Evolutionary conservation across 2,797 vertebrate species (phyloP).

Genomic region (Calcarius lapponicus): DNA sequence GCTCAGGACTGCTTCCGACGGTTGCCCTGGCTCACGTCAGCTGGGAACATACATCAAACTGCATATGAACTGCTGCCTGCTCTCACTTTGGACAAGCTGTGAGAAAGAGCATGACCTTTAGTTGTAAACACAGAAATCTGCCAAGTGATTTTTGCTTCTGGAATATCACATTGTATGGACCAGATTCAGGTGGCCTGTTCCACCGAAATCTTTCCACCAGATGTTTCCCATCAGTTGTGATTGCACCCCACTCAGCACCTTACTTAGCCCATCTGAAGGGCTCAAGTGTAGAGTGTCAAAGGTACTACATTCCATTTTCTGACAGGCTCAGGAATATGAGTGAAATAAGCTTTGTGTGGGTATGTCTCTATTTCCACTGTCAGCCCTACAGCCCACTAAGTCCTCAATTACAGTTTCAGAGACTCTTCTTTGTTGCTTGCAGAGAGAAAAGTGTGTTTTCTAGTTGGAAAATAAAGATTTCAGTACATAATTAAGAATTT

Average conservation of each 20-base stretch:
- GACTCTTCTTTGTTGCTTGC: neutral
- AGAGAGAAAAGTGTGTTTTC: neutral
- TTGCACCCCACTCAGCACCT: neutral
- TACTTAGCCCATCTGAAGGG: neutral
- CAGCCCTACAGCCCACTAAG: neutral
- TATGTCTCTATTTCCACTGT: neutral
- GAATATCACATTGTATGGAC: neutral
- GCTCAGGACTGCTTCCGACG: neutral
- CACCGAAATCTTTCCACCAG: neutral
- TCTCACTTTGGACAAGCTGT: slow-evolving; percentile 31
- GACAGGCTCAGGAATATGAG: neutral
- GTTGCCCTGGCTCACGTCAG: neutral
- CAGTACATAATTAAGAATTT: neutral
- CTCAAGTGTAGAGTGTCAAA: neutral
- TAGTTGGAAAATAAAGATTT: neutral
- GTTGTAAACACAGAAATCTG: slow-evolving; percentile 43
- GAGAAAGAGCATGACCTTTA: slow-evolving; percentile 12
- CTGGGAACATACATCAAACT: neutral
- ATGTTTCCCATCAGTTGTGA: neutral
- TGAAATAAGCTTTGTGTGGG: neutral
- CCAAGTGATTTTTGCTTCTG: slow-evolving; percentile 20
- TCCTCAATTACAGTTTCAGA: neutral
- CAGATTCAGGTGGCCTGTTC: neutral
- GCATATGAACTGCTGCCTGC: neutral
- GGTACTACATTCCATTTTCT: neutral